A percentile compares a stretch with the other conserved stretches of the same genome.
Evolutionary conservation across 2,888 invertebrate genomes (phyloP).

Genomic region (Pyrgus malvae): DNA sequence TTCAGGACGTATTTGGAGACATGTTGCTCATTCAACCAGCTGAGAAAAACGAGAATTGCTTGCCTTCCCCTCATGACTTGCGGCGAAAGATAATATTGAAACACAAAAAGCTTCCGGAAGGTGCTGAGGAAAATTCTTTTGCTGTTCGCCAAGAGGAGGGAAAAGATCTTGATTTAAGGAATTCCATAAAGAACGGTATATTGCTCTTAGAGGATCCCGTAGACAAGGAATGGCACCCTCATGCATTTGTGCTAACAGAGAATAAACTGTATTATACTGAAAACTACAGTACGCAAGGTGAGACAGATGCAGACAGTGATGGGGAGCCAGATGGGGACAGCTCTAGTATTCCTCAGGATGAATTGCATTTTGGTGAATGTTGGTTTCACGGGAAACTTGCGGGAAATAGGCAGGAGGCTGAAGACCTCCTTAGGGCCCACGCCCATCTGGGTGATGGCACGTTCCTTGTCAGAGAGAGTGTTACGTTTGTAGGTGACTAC

Average conservation of each 20-base stretch:
- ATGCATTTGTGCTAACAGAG: slow-evolving; percentile 95
- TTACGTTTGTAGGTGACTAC: slow-evolving; percentile 97
- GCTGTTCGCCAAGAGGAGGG: slow-evolving; percentile 81
- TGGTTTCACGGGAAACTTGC: slow-evolving; percentile 96
- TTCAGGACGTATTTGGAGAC: slow-evolving; percentile 94
- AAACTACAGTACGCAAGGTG: slow-evolving; percentile 75
- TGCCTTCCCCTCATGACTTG: slow-evolving; percentile 93
- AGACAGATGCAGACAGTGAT: slow-evolving; percentile 82
- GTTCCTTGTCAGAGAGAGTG: slow-evolving; percentile 95
- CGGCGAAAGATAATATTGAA: slow-evolving; percentile 90
- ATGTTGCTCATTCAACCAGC: slow-evolving; percentile 89
- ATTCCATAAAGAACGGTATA: slow-evolving; percentile 94
- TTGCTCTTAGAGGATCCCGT: slow-evolving; percentile 94
- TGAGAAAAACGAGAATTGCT: slow-evolving; percentile 88
- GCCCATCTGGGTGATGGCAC: slow-evolving; percentile 94
- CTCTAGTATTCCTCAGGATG: slow-evolving; percentile 89
- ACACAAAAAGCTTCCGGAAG: slow-evolving; percentile 96
- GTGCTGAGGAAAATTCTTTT: slow-evolving; percentile 88
- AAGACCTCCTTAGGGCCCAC: slow-evolving; percentile 88
- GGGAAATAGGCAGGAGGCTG: slow-evolving; percentile 90
- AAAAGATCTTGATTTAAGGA: slow-evolving; percentile 89
- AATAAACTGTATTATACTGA: slow-evolving; percentile 94
- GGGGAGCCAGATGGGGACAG: slow-evolving; percentile 82
- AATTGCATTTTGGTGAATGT: slow-evolving; percentile 94
- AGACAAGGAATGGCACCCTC: slow-evolving; percentile 95